Conservation (phyloP, 2,888 invertebrate species). For the Eilema depressum region DNA sequence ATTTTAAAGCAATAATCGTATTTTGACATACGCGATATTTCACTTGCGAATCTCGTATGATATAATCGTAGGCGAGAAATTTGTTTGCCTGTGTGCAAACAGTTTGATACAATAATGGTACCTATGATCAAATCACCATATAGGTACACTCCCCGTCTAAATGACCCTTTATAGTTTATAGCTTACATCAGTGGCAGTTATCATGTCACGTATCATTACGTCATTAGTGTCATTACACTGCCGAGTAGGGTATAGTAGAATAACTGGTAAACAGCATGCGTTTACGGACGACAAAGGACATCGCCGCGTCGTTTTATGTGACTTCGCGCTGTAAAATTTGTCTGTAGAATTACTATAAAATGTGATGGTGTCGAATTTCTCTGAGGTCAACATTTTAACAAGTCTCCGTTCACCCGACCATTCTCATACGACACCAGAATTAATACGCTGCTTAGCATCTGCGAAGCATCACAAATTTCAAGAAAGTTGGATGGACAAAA, state of each 20-base stretch:
- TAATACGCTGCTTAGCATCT: not conserved
- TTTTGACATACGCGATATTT: too few relatives aligned
- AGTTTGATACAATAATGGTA: too few relatives aligned
- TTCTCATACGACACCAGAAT: not conserved
- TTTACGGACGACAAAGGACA: constrained; percentile 9
- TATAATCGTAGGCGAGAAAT: too few relatives aligned
- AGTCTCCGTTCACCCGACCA: not conserved
- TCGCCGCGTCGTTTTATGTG: constrained; percentile 2
- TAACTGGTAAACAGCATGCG: constrained; percentile 8
- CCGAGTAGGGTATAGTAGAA: constrained; percentile 4
- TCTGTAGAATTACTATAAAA: not conserved
- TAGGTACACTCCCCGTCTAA: too few relatives aligned
- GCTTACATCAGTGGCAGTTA: not conserved
- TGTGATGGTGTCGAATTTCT: not conserved
- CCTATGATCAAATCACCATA: too few relatives aligned
- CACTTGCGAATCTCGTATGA: too few relatives aligned
- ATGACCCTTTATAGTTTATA: too few relatives aligned
- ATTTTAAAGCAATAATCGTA: too few relatives aligned
- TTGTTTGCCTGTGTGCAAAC: too few relatives aligned
- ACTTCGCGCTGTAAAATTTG: not conserved
- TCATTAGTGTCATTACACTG: constrained; percentile 13
- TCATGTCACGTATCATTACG: constrained; percentile 17
- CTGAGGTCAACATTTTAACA: not conserved
- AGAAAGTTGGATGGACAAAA: too few relatives aligned
- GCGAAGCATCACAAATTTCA: not conserved